Evolutionary conservation across 2,888 invertebrate species (phyloP).

Genomic region (Diaprepes abbreviatus): DNA sequence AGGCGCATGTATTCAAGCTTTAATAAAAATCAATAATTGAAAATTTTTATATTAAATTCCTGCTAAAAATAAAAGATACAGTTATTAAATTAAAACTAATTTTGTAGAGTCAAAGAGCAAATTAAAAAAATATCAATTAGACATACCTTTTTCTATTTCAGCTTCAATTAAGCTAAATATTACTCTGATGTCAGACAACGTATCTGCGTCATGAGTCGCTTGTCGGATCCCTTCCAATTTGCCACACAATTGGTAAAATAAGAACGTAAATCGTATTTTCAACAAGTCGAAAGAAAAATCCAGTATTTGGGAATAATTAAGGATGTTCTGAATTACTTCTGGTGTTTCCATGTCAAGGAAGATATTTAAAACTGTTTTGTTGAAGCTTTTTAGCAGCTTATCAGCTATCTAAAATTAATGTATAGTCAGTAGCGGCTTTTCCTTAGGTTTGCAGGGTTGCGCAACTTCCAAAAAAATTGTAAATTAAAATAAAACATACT

Average conservation of each 20-base stretch:
- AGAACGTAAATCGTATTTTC: conserved; percentile 14
- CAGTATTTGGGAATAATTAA: conserved; percentile 11
- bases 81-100: too few relatives aligned
- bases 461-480: too few relatives aligned
- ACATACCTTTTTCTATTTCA: conserved; percentile 34
- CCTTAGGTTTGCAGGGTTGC: too few relatives aligned
- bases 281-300: conserved; percentile 20
- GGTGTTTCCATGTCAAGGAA: conserved; percentile 18
- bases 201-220: neutral
- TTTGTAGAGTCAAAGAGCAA: too few relatives aligned
- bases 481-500: too few relatives aligned
- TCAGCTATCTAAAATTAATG: conserved; percentile 17
- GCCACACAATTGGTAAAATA: conserved; percentile 16
- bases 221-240: neutral
- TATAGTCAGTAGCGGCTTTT: too few relatives aligned
- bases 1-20: too few relatives aligned
- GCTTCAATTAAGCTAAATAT: conserved; percentile 9
- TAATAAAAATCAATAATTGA: too few relatives aligned
- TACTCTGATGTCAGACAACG: conserved; percentile 1
- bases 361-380: neutral
- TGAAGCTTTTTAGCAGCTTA: neutral
- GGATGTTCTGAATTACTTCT: conserved; percentile 10
- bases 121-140: conserved; percentile 30
- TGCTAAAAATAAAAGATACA: too few relatives aligned
- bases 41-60: too few relatives aligned